A percentile compares a stretch with the other conserved stretches of the same genome.
phyloP scores from a whole-genome alignment of 64 coral and sea anemone species.

The Stichodactyla helianthus region DNA sequence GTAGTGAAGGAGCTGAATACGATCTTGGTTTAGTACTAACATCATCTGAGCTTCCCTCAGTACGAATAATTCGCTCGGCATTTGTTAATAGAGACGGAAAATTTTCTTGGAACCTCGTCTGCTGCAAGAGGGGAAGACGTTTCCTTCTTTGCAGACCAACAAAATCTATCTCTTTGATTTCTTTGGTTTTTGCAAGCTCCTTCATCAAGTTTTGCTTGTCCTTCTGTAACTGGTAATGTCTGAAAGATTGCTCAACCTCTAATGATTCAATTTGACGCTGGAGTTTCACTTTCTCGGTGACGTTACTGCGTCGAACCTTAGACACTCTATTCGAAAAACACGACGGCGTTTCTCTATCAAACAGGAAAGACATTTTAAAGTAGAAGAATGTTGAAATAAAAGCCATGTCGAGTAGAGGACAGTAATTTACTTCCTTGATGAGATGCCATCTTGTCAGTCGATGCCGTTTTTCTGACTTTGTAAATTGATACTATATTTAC shows the following conservation, averaged over 20 bases:
- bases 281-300: constrained; percentile 33
- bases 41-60: background rate
- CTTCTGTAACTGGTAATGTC: constrained; percentile 22
- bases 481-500: background rate
- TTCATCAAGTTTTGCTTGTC: constrained; percentile 23
- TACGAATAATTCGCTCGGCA: background rate
- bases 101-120: background rate
- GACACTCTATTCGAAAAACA: constrained; percentile 56
- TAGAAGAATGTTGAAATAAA: background rate
- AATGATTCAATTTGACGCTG: constrained; percentile 28
- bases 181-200: constrained; percentile 28
- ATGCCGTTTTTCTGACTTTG: background rate
- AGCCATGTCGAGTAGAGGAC: background rate
- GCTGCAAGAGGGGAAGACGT: background rate
- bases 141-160: constrained; percentile 43
- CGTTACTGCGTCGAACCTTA: constrained; percentile 35
- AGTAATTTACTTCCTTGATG: background rate
- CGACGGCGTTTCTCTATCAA: constrained; percentile 51
- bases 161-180: background rate
- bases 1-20: constrained; percentile 8
- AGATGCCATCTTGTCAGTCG: background rate
- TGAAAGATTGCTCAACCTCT: constrained; percentile 17
- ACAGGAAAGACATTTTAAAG: constrained; percentile 28
- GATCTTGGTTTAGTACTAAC: background rate
- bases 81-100: background rate